Evolutionary conservation across 2,888 invertebrate genomes (phyloP), one percentile per base, ranked within the genome.

Genomic region (Tachina fera): DNA sequence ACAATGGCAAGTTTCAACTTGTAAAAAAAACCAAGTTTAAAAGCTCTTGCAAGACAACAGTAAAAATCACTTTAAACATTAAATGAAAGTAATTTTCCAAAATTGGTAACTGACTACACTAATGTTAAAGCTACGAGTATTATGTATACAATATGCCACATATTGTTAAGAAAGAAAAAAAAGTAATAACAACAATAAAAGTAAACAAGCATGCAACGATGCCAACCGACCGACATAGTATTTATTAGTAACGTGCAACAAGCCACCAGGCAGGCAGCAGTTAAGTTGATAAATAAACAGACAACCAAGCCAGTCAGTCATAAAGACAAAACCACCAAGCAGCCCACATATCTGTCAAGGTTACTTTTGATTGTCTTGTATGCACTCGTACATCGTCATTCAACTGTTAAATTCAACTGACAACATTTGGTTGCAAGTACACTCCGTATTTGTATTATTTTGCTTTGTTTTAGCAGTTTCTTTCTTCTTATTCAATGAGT

Each of bases 71-170:
- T 86, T 79, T 51, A 71, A 85, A 87, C 84, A 87, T 67, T 89
- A 91, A 90, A 91, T 90, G 91, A 91, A 91, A 91, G 91, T 91
- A 89, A 87, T 89, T 90, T 88, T 77, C 91, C 91, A 90, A 91
- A 91, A 89, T 88, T 90, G 92, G 92, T 88, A 91, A 90, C 90
- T 88, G 87, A 89, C 89, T n/a, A n/a, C n/a, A n/a, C n/a, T 89
- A 89, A 87, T 88, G 87, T 87, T 87, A 88, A 86, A 83, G 84
- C 75, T 88, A 76, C 74, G n/a, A n/a, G n/a, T 87, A 76, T 80
- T 82, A 78, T 53, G 63, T 65, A 72, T 65, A 68, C 71, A 72
- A 83, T 65, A 77, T 83, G 83, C 77, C 61, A 83, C 67, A 78
- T 77, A 63, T 75, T 74, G 68, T 75, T 53, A 58, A 61, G 31